Evolutionary conservation across 2,113 vertebrate genomes (phyloP).

Genomic region (Elaphurus davidianus): DNA sequence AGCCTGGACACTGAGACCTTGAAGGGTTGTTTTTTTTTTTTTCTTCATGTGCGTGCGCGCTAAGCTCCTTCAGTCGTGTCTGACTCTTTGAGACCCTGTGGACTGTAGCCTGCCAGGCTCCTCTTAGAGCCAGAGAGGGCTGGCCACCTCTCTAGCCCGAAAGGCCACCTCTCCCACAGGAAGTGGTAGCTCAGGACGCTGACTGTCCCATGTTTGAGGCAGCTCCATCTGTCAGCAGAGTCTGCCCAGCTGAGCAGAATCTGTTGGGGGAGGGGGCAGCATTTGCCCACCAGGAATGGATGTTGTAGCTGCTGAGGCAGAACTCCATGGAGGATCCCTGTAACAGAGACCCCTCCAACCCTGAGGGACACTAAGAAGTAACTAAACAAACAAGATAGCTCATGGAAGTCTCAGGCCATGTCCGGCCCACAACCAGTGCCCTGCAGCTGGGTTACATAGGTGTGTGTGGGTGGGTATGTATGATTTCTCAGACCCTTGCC

Average conservation of each 20-base stretch:
- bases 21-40: background rate
- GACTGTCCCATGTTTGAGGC: background rate
- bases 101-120: background rate
- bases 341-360: background rate
- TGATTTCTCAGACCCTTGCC: background rate
- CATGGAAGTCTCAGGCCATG: rapidly evolving
- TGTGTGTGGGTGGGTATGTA: rapidly evolving
- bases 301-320: background rate
- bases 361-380: rapidly evolving
- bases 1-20: background rate
- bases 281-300: rapidly evolving
- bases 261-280: background rate
- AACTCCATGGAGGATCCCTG: background rate
- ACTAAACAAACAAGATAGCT: rapidly evolving
- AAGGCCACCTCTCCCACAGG: background rate
- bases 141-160: background rate
- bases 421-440: rapidly evolving
- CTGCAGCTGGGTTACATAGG: background rate
- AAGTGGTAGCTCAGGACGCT: background rate
- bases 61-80: background rate
- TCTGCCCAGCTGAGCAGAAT: background rate
- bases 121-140: background rate
- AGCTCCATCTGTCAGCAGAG: background rate
- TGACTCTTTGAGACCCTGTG: background rate
- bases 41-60: background rate